Evolutionary conservation across 1,140 invertebrate genomes (phyloP).

Genomic region (Zelostemma sp.): DNA sequence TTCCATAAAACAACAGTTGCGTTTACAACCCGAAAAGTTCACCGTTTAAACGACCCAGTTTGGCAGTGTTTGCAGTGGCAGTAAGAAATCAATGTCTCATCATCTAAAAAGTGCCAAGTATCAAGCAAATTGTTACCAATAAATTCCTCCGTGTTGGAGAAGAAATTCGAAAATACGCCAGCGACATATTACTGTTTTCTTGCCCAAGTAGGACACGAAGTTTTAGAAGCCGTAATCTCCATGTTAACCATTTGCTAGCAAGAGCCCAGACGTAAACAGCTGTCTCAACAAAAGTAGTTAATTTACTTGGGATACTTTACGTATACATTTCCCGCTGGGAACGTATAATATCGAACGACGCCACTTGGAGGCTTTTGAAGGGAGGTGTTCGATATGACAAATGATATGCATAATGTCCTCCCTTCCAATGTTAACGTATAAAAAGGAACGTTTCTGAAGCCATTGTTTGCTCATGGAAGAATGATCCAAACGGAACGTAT

Average conservation of each 20-base stretch:
- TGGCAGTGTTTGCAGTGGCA: not conserved
- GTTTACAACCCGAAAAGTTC: too few relatives aligned
- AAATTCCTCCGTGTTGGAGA: not conserved
- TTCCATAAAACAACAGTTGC: too few relatives aligned
- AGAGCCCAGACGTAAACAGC: not conserved
- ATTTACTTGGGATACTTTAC: not conserved
- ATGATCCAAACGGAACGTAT: not conserved
- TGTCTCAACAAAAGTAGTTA: conserved; percentile 3
- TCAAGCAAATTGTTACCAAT: too few relatives aligned
- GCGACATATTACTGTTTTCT: not conserved
- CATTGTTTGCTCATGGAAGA: not conserved
- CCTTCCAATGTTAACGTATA: not conserved
- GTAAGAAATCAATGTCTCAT: not conserved
- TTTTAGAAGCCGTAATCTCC: not conserved
- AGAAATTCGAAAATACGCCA: not conserved
- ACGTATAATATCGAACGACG: conserved; percentile 1
- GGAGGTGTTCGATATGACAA: conserved; percentile 3
- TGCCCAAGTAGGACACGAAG: not conserved
- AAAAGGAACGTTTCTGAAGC: not conserved
- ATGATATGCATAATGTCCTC: conserved; percentile 2
- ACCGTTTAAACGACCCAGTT: too few relatives aligned
- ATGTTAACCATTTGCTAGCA: too few relatives aligned
- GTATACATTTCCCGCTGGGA: not conserved
- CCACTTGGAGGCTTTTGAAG: not conserved
- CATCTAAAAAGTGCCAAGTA: not conserved